Conservation (phyloP, 2,113 vertebrate species). For the Scopus umbretta region DNA sequence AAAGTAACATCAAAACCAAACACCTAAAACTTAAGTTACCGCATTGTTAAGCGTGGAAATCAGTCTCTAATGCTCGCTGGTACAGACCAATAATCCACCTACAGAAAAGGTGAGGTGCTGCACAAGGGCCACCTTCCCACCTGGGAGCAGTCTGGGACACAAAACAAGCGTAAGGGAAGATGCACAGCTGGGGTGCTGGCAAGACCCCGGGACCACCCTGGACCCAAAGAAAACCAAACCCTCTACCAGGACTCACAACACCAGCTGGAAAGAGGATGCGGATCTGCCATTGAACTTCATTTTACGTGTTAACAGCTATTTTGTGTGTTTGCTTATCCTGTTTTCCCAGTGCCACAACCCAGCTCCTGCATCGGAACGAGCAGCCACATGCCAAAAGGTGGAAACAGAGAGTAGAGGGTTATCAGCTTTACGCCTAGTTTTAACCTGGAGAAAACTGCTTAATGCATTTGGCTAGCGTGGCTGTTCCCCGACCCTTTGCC, state of each 20-base stretch:
- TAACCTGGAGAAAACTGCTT: background rate
- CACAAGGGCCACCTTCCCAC: background rate
- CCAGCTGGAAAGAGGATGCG: background rate
- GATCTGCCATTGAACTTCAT: rapidly evolving
- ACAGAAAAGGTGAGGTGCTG: background rate
- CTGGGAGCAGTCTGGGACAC: background rate
- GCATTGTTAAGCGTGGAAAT: background rate
- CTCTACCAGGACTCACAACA: background rate
- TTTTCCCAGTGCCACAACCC: background rate
- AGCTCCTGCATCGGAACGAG: background rate
- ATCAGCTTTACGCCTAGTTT: background rate
- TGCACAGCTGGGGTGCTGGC: rapidly evolving
- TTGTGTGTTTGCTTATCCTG: background rate
- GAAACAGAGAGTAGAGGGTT: background rate
- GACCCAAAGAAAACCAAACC: background rate
- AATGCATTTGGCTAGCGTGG: rapidly evolving
- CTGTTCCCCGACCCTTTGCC: rapidly evolving
- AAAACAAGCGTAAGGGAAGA: rapidly evolving
- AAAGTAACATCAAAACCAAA: background rate
- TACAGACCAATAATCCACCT: background rate
- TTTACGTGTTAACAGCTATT: background rate
- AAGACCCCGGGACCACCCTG: background rate
- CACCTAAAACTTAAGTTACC: background rate
- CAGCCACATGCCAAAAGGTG: background rate
- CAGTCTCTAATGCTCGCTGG: background rate